Base-by-base conservation (phyloP, 2,888 invertebrate genomes). In the Trichopoda pennipes region DNA sequence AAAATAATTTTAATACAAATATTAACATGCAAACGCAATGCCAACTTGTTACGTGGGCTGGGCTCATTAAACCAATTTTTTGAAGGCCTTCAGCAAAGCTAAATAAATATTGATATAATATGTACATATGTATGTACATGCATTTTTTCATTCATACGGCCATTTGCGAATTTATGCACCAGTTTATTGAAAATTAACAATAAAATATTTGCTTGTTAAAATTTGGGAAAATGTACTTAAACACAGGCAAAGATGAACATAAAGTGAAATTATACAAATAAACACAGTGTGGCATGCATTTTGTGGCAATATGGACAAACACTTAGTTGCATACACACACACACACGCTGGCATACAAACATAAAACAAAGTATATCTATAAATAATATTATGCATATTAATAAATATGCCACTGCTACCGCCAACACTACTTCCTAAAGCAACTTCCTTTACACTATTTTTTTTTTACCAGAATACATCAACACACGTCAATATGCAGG, bases 181-280 rank as follows among this genome's bases (percentile, higher is more conserved):
- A 82, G 78, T 85, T 78, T 69, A 85, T 85, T 84, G 76, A 85
- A 85, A 85, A 70, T 84, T 80, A 63, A 80, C 80, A 76, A 82
- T 69, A 85, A 84, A 81, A 80, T 55, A 66, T 47, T 70, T 77
- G 69, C 69, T 76, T 69, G 61, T 70, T 55, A 55, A 68, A 68
- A 68, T 68, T 23, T 53, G 66, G 17, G 14, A 69, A 49, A 42
- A 35, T 38, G 32, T 51, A 32, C 58, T 42, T 49, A 42, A 23
- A 44, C 44, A 73, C 44, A 35, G 32, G 42, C 60, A 68, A 38
- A 47, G 32, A 63, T 64, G 64, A 70, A 70, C 42, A 63, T 64
- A 49, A 60, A 61, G 19, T 49, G 60, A 75, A 70, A 66, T 77
- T 77, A 69, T 60, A 47, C 74, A 75, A 79, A 79, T 82, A 66